Evolutionary conservation across 2,888 invertebrate species (phyloP).

Genomic region (Stictocephala bisonia): DNA sequence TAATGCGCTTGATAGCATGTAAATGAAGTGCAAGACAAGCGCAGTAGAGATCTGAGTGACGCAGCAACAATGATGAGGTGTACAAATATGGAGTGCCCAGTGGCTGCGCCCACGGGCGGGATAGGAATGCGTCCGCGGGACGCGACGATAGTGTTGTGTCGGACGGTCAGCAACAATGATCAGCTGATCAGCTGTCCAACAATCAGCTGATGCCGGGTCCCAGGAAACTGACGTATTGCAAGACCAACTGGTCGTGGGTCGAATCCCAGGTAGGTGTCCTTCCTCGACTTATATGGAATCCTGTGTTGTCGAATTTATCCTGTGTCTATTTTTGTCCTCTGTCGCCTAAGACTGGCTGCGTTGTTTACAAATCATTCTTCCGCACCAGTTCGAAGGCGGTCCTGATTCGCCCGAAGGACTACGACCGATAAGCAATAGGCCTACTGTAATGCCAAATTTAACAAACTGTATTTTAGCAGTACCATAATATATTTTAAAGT

Average conservation of each 20-base stretch:
- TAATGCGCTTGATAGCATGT: not conserved
- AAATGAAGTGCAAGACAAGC: not conserved
- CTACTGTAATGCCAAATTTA: no score
- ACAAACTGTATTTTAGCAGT: no score
- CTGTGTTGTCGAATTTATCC: slow-evolving; percentile 25
- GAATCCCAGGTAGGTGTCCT: slow-evolving; percentile 41
- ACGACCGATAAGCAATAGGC: no score
- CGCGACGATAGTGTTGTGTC: not conserved
- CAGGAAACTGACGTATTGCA: slow-evolving; percentile 27
- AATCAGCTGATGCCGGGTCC: not conserved
- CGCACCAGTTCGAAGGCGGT: no score
- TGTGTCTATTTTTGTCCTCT: slow-evolving; percentile 5
- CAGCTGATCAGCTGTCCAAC: slow-evolving; percentile 5
- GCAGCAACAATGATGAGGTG: not conserved
- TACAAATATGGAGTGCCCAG: not conserved
- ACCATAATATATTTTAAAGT: no score
- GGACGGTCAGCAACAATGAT: not conserved
- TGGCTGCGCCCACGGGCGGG: not conserved
- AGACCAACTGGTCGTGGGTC: slow-evolving; percentile 45
- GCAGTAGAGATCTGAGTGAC: not conserved
- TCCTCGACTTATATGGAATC: slow-evolving; percentile 19
- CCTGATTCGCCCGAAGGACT: no score
- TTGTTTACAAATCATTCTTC: no score
- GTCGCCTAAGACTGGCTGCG: no score
- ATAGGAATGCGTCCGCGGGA: not conserved